phyloP scores from a whole-genome alignment of 2,888 invertebrate genomes.

The Himalopsyche japonica region DNA sequence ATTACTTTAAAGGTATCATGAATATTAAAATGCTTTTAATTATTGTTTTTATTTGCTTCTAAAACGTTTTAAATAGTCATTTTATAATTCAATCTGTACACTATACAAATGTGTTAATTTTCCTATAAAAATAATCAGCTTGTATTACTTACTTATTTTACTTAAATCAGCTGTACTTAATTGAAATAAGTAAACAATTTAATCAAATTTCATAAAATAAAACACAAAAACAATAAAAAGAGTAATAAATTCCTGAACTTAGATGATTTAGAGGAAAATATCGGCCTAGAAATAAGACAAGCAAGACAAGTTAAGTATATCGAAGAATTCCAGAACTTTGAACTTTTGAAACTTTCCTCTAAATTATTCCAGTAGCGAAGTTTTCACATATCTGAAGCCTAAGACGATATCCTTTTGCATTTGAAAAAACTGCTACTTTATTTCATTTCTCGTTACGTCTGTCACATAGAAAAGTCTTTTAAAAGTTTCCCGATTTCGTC shows the following conservation, averaged over 20 bases:
- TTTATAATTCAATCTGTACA: too few species aligned
- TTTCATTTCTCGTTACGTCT: constrained; percentile 21
- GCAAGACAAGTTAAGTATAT: neutral
- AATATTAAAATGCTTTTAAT: too few species aligned
- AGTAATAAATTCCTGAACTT: neutral
- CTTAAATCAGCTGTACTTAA: too few species aligned
- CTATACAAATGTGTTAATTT: too few species aligned
- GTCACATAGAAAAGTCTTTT: constrained; percentile 30
- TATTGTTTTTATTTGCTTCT: too few species aligned
- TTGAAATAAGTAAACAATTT: too few species aligned
- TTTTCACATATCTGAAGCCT: constrained; percentile 16
- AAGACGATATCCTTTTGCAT: constrained; percentile 24
- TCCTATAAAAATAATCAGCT: too few species aligned
- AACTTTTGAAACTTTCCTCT: neutral
- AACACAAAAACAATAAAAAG: too few species aligned
- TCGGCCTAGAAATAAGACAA: neutral
- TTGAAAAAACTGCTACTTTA: constrained; percentile 21
- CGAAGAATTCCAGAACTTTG: neutral
- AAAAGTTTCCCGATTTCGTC: constrained; percentile 32
- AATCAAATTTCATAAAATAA: too few species aligned
- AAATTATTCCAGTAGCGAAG: constrained; percentile 15
- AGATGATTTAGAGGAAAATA: neutral
- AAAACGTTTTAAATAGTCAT: too few species aligned
- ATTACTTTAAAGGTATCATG: too few species aligned
- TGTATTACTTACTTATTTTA: too few species aligned